Conservation (phyloP, 2,888 invertebrate species). For the Drosophila fulvimacula region DNA sequence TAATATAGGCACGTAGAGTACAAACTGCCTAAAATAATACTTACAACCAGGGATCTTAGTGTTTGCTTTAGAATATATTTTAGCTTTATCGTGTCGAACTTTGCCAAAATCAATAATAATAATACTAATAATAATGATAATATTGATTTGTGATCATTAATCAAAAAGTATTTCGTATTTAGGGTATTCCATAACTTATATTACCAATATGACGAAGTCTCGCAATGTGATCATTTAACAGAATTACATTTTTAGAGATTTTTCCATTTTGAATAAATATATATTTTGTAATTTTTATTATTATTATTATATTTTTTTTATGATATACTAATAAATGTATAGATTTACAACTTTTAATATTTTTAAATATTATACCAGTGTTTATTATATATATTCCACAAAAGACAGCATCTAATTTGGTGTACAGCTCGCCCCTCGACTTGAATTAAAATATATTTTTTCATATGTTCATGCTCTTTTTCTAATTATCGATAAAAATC, state of each 20-base stretch:
- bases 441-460: no score
- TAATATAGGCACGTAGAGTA: slow-evolving; percentile 61
- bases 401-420: no score
- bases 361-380: no score
- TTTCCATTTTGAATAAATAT: neutral
- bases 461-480: no score
- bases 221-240: neutral
- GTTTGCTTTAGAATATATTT: neutral
- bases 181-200: neutral
- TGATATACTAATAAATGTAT: no score
- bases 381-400: no score
- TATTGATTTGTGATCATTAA: neutral
- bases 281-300: no score
- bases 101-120: neutral
- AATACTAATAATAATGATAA: neutral
- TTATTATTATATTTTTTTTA: neutral
- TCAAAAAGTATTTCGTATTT: neutral
- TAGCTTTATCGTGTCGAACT: neutral
- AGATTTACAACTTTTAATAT: no score
- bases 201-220: neutral
- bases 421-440: no score
- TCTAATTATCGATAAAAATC: no score
- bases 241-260: neutral
- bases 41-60: slow-evolving; percentile 27
- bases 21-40: slow-evolving; percentile 46